Conservation (phyloP, 2,888 invertebrate species). For the Erannis defoliaria region DNA sequence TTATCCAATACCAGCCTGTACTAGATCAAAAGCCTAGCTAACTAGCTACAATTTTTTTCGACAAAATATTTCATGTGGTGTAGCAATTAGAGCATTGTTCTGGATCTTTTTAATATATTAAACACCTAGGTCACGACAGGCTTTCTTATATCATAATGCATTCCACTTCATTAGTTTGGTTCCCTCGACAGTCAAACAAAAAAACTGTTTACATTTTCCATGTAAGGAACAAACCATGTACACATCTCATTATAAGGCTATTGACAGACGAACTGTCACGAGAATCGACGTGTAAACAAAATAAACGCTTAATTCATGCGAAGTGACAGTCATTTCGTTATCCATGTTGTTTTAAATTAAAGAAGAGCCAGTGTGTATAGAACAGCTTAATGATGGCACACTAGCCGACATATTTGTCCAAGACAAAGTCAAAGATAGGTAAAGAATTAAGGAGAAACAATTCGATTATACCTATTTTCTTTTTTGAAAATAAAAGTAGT, state of each 20-base stretch:
- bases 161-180: conserved; percentile 7
- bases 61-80: too few relatives aligned
- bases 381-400: conserved; percentile 52
- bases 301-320: conserved; percentile 59
- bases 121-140: neutral
- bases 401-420: conserved; percentile 55
- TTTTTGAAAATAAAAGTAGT: neutral
- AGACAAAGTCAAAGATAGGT: conserved; percentile 53
- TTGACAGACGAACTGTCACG: conserved; percentile 57
- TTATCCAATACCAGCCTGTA: too few relatives aligned
- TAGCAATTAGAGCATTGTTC: too few relatives aligned
- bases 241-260: conserved; percentile 51
- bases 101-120: too few relatives aligned
- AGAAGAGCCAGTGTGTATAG: conserved; percentile 49
- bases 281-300: conserved; percentile 59
- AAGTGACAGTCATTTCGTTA: conserved; percentile 57
- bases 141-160: neutral
- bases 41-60: too few relatives aligned
- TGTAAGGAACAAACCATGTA: conserved; percentile 38
- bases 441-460: conserved; percentile 3
- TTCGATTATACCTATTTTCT: neutral
- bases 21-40: too few relatives aligned
- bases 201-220: conserved; percentile 40
- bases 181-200: conserved; percentile 23
- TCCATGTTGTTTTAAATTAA: conserved; percentile 60